Evolutionary conservation across 2,113 vertebrate genomes (phyloP).

Genomic region (Cricetomys ansorgei): DNA sequence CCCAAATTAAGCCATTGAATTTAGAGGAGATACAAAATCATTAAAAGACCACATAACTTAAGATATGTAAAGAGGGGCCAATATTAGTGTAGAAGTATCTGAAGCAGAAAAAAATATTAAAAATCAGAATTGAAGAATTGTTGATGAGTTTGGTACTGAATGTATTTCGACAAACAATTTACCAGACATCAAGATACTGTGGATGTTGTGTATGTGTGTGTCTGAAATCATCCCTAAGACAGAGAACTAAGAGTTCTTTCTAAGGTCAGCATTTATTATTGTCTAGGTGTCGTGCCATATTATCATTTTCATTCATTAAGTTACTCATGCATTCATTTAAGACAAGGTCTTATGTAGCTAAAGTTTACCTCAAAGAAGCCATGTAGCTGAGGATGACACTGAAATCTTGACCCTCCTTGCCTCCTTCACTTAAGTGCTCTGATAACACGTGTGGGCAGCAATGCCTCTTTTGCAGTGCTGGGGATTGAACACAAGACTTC

Average conservation of each 20-base stretch:
- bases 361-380: neutral
- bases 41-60: neutral
- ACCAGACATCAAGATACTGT: neutral
- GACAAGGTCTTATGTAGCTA: neutral
- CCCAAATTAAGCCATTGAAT: neutral
- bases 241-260: accelerated
- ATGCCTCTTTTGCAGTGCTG: neutral
- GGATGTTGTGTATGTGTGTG: neutral
- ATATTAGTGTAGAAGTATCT: neutral
- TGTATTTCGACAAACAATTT: neutral
- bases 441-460: accelerated
- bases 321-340: neutral
- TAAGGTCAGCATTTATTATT: neutral
- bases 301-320: neutral
- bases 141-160: neutral
- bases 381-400: neutral
- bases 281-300: too few relatives aligned
- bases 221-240: neutral
- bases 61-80: neutral
- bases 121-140: neutral
- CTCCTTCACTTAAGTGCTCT: neutral
- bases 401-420: accelerated
- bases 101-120: neutral
- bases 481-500: neutral
- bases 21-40: neutral